These are phyloP conservation scores for Turritopsis dohrnii DNA, from an alignment of 30 jellyfish, hydroid and myxozoan genomes.

Conservation along the genomic window DNA sequence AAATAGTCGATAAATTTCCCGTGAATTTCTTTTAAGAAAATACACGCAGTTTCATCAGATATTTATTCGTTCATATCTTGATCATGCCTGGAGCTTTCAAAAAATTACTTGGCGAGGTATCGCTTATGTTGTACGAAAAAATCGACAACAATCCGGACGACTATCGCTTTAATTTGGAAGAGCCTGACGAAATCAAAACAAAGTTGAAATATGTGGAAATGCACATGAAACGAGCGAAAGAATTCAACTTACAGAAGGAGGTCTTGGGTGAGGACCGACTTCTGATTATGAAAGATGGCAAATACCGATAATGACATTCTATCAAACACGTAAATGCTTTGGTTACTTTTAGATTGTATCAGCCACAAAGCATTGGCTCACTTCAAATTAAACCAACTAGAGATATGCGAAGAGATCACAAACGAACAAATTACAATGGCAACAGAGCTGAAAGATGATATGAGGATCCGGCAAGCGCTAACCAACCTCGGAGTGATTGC, in stretches of 20 bases:
- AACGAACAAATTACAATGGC: constrained; percentile 56
- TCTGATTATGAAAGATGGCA: too few relatives aligned
- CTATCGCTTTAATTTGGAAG: constrained; percentile 41
- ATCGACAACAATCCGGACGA: constrained; percentile 85
- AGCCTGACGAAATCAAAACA: constrained; percentile 28
- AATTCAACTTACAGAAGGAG: constrained; percentile 17
- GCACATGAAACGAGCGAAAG: constrained; percentile 44
- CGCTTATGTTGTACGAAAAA: constrained; percentile 57
- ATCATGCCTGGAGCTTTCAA: constrained; percentile 32
- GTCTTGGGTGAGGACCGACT: constrained; percentile 12
- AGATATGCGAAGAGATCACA: constrained; percentile 47
- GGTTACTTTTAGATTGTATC: constrained; percentile 7
- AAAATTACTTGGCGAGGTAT: constrained; percentile 77
- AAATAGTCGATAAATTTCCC: too few relatives aligned
- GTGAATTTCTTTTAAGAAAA: background rate
- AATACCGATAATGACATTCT: background rate
- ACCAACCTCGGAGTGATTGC: constrained; percentile 52
- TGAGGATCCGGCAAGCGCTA: constrained; percentile 57
- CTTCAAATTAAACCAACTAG: constrained; percentile 60
- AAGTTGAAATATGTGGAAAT: constrained; percentile 46
- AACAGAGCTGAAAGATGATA: constrained; percentile 50
- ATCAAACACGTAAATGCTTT: background rate
- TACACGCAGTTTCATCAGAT: background rate
- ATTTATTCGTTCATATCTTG: too few relatives aligned
- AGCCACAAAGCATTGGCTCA: constrained; percentile 55